Percentiles rank a stretch among this genome's conserved stretches.
These are phyloP conservation scores for Steinernema hermaphroditum DNA, from an alignment of 2,888 invertebrate genomes.

Conservation along the genomic window DNA sequence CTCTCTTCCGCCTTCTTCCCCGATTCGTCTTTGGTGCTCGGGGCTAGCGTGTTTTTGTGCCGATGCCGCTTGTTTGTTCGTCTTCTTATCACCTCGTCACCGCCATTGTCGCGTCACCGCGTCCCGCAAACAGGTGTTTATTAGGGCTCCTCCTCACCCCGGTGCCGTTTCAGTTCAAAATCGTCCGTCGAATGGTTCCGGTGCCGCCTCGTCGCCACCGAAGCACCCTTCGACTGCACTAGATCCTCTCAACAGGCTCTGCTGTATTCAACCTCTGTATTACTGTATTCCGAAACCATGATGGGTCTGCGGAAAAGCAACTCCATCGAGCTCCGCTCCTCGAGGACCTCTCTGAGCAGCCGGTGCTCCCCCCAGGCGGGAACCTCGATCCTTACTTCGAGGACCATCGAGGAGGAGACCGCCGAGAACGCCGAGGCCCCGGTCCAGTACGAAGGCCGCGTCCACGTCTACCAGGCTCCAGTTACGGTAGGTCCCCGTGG, in stretches of 20 bases:
- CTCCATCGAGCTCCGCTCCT: conserved; percentile 9
- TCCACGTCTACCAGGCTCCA: conserved; percentile 6
- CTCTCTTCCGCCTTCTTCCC: neutral
- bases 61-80: conserved; percentile 16
- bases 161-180: neutral
- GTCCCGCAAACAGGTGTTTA: conserved; percentile 13
- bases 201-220: neutral
- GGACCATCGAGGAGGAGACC: conserved; percentile 11
- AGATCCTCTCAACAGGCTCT: no score
- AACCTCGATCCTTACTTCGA: neutral
- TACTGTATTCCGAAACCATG: conserved; percentile 7
- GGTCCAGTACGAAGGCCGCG: conserved; percentile 9
- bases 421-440: neutral
- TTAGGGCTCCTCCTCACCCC: neutral
- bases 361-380: conserved; percentile 16
- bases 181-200: conserved; percentile 17
- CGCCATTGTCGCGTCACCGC: neutral
- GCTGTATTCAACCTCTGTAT: no score
- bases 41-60: neutral
- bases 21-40: conserved; percentile 10
- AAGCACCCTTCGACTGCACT: neutral
- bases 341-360: conserved; percentile 1
- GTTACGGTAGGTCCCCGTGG: conserved; percentile 4
- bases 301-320: neutral
- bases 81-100: conserved; percentile 9